Conservation (phyloP, 2,888 invertebrate genomes). For the Sericinus montela region DNA sequence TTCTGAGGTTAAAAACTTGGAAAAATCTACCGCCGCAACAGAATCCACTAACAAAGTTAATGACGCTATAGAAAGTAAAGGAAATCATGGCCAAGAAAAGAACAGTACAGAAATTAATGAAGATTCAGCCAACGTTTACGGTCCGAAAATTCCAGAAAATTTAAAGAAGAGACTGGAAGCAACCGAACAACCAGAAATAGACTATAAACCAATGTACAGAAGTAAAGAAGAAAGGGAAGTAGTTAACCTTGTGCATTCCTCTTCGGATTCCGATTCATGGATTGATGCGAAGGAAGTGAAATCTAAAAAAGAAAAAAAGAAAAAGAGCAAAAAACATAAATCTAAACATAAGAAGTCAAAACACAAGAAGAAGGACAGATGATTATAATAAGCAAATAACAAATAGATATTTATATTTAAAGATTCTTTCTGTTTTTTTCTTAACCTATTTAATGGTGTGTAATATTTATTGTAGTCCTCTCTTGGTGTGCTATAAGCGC, state of each 20-base stretch:
- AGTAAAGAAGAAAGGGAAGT: conserved; percentile 31
- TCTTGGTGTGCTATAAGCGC: no score
- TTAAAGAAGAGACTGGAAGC: conserved; percentile 45
- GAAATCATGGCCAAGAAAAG: not conserved
- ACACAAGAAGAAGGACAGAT: conserved; percentile 62
- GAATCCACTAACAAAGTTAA: conserved; percentile 18
- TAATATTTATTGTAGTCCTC: no score
- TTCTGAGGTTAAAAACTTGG: conserved; percentile 28
- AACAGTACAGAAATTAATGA: conserved; percentile 11
- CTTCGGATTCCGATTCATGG: conserved; percentile 71
- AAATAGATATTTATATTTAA: not conserved
- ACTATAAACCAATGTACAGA: conserved; percentile 38
- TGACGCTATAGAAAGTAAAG: conserved; percentile 17
- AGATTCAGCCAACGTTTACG: conserved; percentile 58
- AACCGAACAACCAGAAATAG: conserved; percentile 13
- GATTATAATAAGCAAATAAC: conserved; percentile 15
- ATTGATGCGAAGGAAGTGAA: conserved; percentile 66
- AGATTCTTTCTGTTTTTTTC: not conserved
- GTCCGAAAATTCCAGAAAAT: conserved; percentile 79
- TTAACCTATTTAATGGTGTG: no score
- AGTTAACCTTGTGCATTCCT: conserved; percentile 39
- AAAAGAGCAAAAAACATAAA: conserved; percentile 68
- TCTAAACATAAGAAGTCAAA: conserved; percentile 63
- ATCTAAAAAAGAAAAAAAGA: conserved; percentile 57
- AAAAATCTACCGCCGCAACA: conserved; percentile 15